Conservation (phyloP, 2,113 vertebrate genomes). For the Ia io region DNA sequence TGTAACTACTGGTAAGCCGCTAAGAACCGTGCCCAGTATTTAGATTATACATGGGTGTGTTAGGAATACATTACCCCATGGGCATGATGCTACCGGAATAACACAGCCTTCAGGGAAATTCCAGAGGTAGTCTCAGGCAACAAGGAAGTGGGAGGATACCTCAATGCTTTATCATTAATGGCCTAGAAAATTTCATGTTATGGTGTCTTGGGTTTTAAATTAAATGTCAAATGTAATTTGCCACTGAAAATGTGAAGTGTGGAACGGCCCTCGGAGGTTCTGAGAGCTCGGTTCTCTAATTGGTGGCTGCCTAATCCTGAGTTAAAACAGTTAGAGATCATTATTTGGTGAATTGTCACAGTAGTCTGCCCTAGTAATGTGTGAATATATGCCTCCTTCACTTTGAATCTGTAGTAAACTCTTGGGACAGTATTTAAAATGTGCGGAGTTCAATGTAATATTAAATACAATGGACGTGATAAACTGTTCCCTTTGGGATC, state of each 20-base stretch:
- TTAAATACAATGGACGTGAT: slow-evolving; percentile 49
- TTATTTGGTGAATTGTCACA: slow-evolving; percentile 71
- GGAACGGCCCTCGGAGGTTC: slow-evolving; percentile 65
- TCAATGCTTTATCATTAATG: slow-evolving; percentile 70
- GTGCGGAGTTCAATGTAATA: neutral
- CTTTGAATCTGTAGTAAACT: slow-evolving; percentile 39
- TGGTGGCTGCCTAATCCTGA: slow-evolving; percentile 64
- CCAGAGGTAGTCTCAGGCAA: neutral
- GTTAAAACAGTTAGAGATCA: slow-evolving; percentile 62
- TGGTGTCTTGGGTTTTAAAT: slow-evolving; percentile 79
- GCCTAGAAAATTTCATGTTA: slow-evolving; percentile 71
- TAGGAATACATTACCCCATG: neutral
- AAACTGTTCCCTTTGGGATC: slow-evolving; percentile 55
- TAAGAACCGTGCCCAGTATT: neutral
- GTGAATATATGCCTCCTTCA: neutral
- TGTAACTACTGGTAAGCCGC: neutral
- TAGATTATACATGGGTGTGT: neutral
- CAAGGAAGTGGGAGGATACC: neutral
- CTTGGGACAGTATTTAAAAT: slow-evolving; percentile 29
- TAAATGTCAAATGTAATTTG: slow-evolving; percentile 85
- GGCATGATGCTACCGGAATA: neutral
- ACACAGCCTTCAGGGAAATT: slow-evolving; percentile 37
- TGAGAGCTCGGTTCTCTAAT: slow-evolving; percentile 73
- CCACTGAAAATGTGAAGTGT: slow-evolving; percentile 76
- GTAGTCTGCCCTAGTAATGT: neutral